These are phyloP conservation scores for Notamacropus eugenii DNA, from an alignment of 2,797 vertebrate species.

Conservation along the genomic window DNA sequence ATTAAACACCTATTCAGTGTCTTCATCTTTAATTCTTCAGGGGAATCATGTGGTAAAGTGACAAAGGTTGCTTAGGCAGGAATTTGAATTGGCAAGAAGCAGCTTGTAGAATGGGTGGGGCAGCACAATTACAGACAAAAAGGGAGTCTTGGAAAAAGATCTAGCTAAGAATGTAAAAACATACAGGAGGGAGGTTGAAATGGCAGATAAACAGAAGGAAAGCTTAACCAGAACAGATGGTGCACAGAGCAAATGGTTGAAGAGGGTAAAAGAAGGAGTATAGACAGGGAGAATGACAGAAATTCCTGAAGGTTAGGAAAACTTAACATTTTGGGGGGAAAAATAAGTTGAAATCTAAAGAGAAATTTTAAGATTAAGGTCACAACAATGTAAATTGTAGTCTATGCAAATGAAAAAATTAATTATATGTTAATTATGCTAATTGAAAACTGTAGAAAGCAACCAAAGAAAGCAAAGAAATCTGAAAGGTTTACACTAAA, in stretches of 20 bases:
- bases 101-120: not conserved
- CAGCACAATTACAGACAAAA: not conserved
- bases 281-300: conserved; percentile 15
- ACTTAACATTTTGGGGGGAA: not conserved
- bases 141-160: not conserved
- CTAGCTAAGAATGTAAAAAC: not conserved
- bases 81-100: not conserved
- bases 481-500: conserved; percentile 65
- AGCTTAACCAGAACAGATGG: conserved; percentile 9
- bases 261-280: not conserved
- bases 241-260: conserved; percentile 18
- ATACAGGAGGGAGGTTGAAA: not conserved
- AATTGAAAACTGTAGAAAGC: not conserved
- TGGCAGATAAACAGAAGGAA: not conserved
- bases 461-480: conserved; percentile 45
- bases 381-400: conserved; percentile 43
- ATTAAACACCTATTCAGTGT: not conserved
- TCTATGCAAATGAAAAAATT: conserved; percentile 37
- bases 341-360: not conserved
- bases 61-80: not conserved
- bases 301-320: conserved; percentile 1
- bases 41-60: not conserved
- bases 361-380: conserved; percentile 39
- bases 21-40: not conserved
- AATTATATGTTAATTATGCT: conserved; percentile 55